Conservation (phyloP, 2,113 vertebrate genomes). For the Melanerpes formicivorus region DNA sequence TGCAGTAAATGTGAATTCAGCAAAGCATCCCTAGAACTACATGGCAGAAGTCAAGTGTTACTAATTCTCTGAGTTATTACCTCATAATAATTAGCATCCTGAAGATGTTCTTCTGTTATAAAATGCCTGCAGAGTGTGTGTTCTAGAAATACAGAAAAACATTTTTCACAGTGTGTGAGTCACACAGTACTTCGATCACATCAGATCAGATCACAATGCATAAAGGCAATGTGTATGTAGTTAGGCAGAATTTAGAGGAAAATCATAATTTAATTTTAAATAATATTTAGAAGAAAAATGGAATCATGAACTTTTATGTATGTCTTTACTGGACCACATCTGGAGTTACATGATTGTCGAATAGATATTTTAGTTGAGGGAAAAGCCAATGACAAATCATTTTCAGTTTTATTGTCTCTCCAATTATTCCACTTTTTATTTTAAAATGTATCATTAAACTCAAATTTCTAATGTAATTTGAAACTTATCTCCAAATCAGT, state of each 20-base stretch:
- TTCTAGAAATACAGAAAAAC: background rate
- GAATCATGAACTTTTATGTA: background rate
- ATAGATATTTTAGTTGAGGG: background rate
- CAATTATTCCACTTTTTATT: background rate
- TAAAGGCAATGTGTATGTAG: background rate
- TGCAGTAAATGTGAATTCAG: slow-evolving; percentile 35
- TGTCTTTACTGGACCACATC: background rate
- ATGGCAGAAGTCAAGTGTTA: slow-evolving; percentile 45
- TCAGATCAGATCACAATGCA: background rate
- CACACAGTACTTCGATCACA: background rate
- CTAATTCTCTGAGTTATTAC: slow-evolving; percentile 40
- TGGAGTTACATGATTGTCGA: background rate
- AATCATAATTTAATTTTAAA: background rate
- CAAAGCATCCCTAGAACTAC: slow-evolving; percentile 24
- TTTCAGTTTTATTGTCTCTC: background rate
- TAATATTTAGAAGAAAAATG: background rate
- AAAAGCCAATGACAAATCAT: background rate
- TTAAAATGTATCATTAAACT: background rate
- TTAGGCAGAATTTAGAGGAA: background rate
- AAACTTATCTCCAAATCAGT: background rate
- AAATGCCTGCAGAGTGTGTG: background rate
- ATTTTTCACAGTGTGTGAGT: background rate
- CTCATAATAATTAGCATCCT: slow-evolving; percentile 26
- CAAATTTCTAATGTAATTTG: background rate
- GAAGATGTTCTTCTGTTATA: slow-evolving; percentile 9